Conservation (phyloP, 2,113 vertebrate species). For the Puntigrus tetrazona region DNA sequence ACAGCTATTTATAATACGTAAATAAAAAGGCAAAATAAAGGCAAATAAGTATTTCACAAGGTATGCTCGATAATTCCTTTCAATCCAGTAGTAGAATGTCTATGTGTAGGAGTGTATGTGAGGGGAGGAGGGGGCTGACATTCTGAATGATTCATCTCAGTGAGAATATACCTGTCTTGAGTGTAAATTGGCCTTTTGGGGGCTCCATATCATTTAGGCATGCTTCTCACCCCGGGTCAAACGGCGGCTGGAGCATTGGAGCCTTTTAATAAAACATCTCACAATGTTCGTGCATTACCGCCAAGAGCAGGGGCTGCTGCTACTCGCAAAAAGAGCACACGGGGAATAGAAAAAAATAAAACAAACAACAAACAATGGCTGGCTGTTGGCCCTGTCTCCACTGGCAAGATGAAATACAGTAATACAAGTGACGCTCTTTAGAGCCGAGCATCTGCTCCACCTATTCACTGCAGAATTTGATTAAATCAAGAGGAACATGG, state of each 20-base stretch:
- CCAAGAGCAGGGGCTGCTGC: conserved; percentile 32
- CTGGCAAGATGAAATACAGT: conserved; percentile 38
- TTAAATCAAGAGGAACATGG: conserved; percentile 35
- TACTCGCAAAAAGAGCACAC: conserved; percentile 19
- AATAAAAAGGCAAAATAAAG: conserved; percentile 5
- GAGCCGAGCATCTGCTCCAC: conserved; percentile 21
- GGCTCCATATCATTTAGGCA: conserved; percentile 50
- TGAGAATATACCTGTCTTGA: conserved; percentile 56
- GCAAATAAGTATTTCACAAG: not conserved
- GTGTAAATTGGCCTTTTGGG: conserved; percentile 59
- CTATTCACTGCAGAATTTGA: conserved; percentile 25
- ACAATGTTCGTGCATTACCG: conserved; percentile 44
- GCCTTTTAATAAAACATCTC: conserved; percentile 62
- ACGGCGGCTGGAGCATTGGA: conserved; percentile 40
- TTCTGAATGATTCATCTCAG: conserved; percentile 59
- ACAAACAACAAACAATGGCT: conserved; percentile 43
- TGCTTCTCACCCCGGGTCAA: conserved; percentile 52
- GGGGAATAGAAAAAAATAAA: conserved; percentile 29
- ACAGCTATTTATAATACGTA: not conserved
- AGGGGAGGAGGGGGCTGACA: conserved; percentile 41
- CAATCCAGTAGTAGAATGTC: conserved; percentile 31
- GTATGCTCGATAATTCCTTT: not conserved
- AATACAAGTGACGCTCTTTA: conserved; percentile 26
- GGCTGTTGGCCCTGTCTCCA: conserved; percentile 33
- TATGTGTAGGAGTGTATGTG: conserved; percentile 43